phyloP scores from a whole-genome alignment of 1,140 invertebrate genomes.

The Lamellibrachia luymesi region DNA sequence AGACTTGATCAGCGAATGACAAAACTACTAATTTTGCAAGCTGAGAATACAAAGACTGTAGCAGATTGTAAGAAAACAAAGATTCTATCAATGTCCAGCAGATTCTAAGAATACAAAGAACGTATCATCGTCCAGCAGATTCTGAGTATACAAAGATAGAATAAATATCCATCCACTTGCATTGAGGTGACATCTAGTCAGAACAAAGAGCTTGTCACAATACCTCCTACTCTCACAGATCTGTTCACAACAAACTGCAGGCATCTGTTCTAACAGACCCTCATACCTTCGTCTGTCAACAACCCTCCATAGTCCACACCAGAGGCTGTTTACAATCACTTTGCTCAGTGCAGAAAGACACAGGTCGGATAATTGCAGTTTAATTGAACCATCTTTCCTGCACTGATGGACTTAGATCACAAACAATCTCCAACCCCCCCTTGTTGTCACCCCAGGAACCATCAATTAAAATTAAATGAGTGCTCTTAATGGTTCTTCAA shows the following conservation, averaged over 20 bases:
- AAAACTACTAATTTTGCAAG: neutral
- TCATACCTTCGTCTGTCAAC: neutral
- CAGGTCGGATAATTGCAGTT: neutral
- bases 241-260: neutral
- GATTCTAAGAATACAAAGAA: neutral
- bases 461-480: neutral
- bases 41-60: neutral
- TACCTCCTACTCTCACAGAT: neutral
- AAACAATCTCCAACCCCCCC: neutral
- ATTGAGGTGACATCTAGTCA: neutral
- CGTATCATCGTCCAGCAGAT: neutral
- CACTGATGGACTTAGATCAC: neutral
- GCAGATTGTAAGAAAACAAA: neutral
- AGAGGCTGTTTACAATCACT: neutral
- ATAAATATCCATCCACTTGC: no score
- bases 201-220: neutral
- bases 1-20: no score
- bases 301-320: neutral
- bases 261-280: neutral
- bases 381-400: neutral
- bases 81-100: neutral
- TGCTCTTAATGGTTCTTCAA: neutral
- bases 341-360: slow-evolving; percentile 4
- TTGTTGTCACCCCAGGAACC: neutral
- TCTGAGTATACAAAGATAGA: neutral